Evolutionary conservation across 2,797 vertebrate species (phyloP), one percentile per base, ranked within the genome.

Genomic region (Centropyge bicolor): DNA sequence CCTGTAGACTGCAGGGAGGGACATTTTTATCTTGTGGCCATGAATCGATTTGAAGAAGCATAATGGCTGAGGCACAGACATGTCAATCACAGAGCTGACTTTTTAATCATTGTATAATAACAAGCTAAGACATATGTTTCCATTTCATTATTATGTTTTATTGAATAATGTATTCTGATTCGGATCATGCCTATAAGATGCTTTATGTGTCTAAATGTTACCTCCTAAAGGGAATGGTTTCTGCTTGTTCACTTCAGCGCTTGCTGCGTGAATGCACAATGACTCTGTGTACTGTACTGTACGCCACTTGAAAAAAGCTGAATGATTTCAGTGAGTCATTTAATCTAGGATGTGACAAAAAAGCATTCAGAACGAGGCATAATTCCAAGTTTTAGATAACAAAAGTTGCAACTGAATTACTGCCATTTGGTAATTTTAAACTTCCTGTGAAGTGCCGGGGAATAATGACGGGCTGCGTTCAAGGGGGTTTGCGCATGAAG

Each of bases 271-370:
- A 76, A 71, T 79, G 35, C 70, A 74, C 76, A 74, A 60, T 65
- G 57, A 64, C 3, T n/a, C 17, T 41, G 45, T 55, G 56, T 48
- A 68, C 35, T 55, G 56, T 48, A 68, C 35, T 83, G 65, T 70
- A 48, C 20, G 69, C 43, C 41, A 70, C 80, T 89, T 85, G 40
- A 88, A 82, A 31, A 31, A 72, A 72, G 65, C 63, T 49, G 64
- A 72, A 48, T 85, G 36, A 75, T 81, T 89, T 84, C 36, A 76
- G 48, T 66, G 65, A 85, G 43, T 87, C 76, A 76, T 87, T 88
- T 83, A 76, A 84, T 79, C 67, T 62, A 12, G 76, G 27, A 49
- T 59, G 83, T 84, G 73, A 85, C 61, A 71, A 72, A 68, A 86
- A 84, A 17, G 40, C 57, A 60, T 80, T 79, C 43, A 51, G 61